Conservation (phyloP, 2,888 invertebrate species). For the Nemapogon koenigi region DNA sequence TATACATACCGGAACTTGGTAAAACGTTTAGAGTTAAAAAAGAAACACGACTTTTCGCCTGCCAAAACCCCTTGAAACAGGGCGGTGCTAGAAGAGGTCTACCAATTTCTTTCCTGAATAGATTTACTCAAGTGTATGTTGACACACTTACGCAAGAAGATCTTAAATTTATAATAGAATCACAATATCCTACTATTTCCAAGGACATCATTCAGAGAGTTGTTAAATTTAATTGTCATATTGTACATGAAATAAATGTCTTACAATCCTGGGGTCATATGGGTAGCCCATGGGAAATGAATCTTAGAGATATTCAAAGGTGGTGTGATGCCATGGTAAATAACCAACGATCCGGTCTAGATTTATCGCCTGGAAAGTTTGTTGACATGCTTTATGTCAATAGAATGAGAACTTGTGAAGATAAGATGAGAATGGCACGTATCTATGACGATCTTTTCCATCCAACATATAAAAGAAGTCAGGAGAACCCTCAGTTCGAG, state of each 20-base stretch:
- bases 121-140: slow-evolving; percentile 90
- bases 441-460: slow-evolving; percentile 54
- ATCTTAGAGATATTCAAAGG: slow-evolving; percentile 91
- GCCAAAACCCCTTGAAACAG: slow-evolving; percentile 96
- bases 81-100: slow-evolving; percentile 96
- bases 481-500: slow-evolving; percentile 62
- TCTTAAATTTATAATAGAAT: slow-evolving; percentile 68
- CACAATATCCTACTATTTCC: slow-evolving; percentile 69
- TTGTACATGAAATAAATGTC: slow-evolving; percentile 69
- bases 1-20: slow-evolving; percentile 94
- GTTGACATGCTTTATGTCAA: slow-evolving; percentile 85
- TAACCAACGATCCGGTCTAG: slow-evolving; percentile 28
- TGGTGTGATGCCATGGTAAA: slow-evolving; percentile 84
- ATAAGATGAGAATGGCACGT: slow-evolving; percentile 73
- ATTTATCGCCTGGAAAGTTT: slow-evolving; percentile 62
- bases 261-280: slow-evolving; percentile 74
- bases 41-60: slow-evolving; percentile 91
- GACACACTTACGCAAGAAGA: slow-evolving; percentile 71
- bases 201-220: slow-evolving; percentile 70
- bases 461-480: slow-evolving; percentile 52
- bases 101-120: slow-evolving; percentile 95
- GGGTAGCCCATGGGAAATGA: slow-evolving; percentile 97
- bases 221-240: slow-evolving; percentile 77
- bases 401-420: slow-evolving; percentile 81
- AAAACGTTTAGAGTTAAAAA: slow-evolving; percentile 79